phyloP scores from a whole-genome alignment of 2,113 vertebrate genomes.

The Ranitomeya imitator region DNA sequence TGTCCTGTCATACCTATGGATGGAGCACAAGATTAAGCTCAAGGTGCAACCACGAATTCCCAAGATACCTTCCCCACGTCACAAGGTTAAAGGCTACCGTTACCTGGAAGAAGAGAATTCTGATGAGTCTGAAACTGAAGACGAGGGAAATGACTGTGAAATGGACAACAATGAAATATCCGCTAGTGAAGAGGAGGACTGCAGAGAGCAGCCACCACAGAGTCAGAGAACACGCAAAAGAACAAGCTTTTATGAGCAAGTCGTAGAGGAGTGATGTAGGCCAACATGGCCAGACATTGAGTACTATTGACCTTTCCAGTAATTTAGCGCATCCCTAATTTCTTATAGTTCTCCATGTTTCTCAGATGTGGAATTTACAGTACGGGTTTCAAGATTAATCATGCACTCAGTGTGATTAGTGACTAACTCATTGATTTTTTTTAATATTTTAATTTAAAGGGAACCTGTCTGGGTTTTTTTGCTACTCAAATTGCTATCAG shows the following conservation, averaged over 20 bases:
- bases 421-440: neutral
- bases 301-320: neutral
- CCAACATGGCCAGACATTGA: neutral
- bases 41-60: slow-evolving; percentile 77
- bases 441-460: neutral
- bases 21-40: slow-evolving; percentile 81
- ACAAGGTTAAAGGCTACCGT: slow-evolving; percentile 87
- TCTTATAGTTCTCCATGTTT: neutral
- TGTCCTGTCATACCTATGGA: slow-evolving; percentile 75
- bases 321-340: neutral
- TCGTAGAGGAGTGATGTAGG: slow-evolving; percentile 57
- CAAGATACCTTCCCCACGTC: slow-evolving; percentile 87
- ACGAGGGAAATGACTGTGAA: slow-evolving; percentile 63
- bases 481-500: too few relatives aligned
- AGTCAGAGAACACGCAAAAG: slow-evolving; percentile 39
- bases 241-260: slow-evolving; percentile 58
- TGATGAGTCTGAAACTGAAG: slow-evolving; percentile 77
- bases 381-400: neutral
- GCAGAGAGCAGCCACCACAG: slow-evolving; percentile 55
- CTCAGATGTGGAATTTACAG: neutral
- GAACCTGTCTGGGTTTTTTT: too few relatives aligned
- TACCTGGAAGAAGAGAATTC: slow-evolving; percentile 93
- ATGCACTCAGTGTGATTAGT: neutral
- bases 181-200: slow-evolving; percentile 23
- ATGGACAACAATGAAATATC: slow-evolving; percentile 42